These are phyloP conservation scores for Gambusia yucatana DNA, from an alignment of 2,797 vertebrate genomes.

Conservation along the genomic window DNA sequence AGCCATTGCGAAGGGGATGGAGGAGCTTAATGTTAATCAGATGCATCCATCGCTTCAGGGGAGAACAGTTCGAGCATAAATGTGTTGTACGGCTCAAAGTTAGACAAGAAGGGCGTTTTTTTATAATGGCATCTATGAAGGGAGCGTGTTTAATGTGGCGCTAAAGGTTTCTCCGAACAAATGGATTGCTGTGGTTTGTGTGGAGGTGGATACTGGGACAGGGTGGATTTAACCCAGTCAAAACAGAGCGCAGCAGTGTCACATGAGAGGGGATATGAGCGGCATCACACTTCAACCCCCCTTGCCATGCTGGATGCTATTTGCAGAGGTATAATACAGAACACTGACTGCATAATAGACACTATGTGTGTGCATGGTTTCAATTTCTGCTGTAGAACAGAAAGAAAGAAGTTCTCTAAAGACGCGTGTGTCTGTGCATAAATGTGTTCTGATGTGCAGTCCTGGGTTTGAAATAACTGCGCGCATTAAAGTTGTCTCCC, in stretches of 20 bases:
- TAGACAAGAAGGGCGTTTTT: conserved; percentile 34
- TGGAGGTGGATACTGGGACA: conserved; percentile 45
- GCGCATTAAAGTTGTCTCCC: conserved; percentile 63
- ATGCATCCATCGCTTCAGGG: conserved; percentile 40
- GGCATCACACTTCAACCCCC: conserved; percentile 15
- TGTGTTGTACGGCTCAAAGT: conserved; percentile 32
- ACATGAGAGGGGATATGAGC: conserved; percentile 48
- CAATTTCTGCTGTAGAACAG: conserved; percentile 47
- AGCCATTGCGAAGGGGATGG: conserved; percentile 39
- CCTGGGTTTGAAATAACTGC: conserved; percentile 54
- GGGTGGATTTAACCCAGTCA: conserved; percentile 65
- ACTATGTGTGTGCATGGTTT: conserved; percentile 47
- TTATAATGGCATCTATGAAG: conserved; percentile 33
- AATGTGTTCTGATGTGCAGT: conserved; percentile 42
- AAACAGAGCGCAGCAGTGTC: conserved; percentile 61
- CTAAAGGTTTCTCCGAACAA: conserved; percentile 29
- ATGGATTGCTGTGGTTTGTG: conserved; percentile 45
- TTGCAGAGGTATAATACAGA: conserved; percentile 70
- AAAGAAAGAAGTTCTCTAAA: conserved; percentile 15
- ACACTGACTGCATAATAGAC: conserved; percentile 65
- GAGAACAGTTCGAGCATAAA: conserved; percentile 2
- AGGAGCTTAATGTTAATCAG: conserved; percentile 33
- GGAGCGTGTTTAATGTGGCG: conserved; percentile 36
- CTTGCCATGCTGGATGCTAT: conserved; percentile 58
- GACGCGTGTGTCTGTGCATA: conserved; percentile 34